Evolutionary conservation across 1,140 invertebrate genomes (phyloP).

Genomic region (Camponotus floridanus): DNA sequence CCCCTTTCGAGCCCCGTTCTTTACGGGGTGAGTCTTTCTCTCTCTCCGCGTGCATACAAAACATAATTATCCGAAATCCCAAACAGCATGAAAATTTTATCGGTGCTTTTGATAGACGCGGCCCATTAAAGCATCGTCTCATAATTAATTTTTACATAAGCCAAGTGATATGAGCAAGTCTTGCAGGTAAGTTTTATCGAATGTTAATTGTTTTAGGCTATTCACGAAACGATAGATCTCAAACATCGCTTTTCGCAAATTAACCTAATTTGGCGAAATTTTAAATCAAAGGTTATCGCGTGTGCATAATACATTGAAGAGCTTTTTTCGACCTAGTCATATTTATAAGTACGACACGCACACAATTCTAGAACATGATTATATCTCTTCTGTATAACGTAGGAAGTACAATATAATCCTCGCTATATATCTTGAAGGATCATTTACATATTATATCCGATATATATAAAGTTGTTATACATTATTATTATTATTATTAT

Average conservation of each 20-base stretch:
- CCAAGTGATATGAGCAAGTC: slow-evolving; percentile 32
- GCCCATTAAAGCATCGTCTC: slow-evolving; percentile 55
- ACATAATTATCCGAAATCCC: slow-evolving; percentile 83
- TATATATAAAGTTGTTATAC: neutral
- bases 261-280: slow-evolving; percentile 4
- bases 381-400: slow-evolving; percentile 13
- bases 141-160: slow-evolving; percentile 48
- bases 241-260: neutral
- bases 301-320: neutral
- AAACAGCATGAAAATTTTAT: slow-evolving; percentile 83
- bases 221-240: neutral
- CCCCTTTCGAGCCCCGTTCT: slow-evolving; percentile 65
- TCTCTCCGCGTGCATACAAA: slow-evolving; percentile 73
- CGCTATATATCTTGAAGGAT: neutral
- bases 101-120: slow-evolving; percentile 39
- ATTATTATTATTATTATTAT: neutral
- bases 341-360: slow-evolving; percentile 8
- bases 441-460: neutral
- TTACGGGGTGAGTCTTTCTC: slow-evolving; percentile 12
- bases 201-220: neutral
- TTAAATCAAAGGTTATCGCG: slow-evolving; percentile 15
- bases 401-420: neutral
- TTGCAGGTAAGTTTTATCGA: neutral
- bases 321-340: slow-evolving; percentile 2
- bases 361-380: neutral